Evolutionary conservation across 2,797 vertebrate genomes (phyloP), one percentile per base, ranked within the genome.

Genomic region (Falco biarmicus): DNA sequence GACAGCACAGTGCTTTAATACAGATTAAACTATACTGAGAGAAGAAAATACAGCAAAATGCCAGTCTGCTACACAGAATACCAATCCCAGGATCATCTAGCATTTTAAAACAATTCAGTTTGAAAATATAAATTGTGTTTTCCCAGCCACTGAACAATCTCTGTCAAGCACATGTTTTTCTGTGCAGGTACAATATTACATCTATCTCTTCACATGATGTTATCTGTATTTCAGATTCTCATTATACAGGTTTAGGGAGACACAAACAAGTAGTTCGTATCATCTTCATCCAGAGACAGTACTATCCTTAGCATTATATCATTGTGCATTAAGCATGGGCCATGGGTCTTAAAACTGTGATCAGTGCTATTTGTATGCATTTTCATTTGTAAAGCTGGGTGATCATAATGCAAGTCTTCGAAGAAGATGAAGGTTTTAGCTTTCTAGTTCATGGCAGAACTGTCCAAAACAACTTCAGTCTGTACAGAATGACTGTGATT

Each of bases 1-100:
- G 96, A 96, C 93, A 92, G 91, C 94, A 75, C 47, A 68, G 78
- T 78, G 85, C 80, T 95, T 96, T 96, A 95, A 95, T 84, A 91
- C 84, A 94, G 91, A 96, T 95, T 93, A 95, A 95, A 82, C 78
- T 90, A 69, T 66, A 95, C 8, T 71, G 90, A 84, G 64, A 89
- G 43, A 84, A 56, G 26, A 91, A 95, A 94, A 96, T 53, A 89
- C 48, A 85, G 63, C 65, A 93, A 85, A 64, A 90, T 74, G 68
- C 53, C 64, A 50, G 63, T 32, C 63, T 73, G 59, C 90, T 76
- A 78, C 64, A 69, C 24, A 45, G 91, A 85, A 89, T 89, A 88
- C 21, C 60, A 87, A 86, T 29, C 61, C 48, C 5, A 41, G 25
- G 51, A 94, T 83, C 86, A 94, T 53, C 76, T 54, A 86, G 68